A percentile compares a stretch with the other conserved stretches of the same genome.
These are phyloP conservation scores for Pteruthius melanotis DNA, from an alignment of 2,113 vertebrate genomes.

Conservation along the genomic window DNA sequence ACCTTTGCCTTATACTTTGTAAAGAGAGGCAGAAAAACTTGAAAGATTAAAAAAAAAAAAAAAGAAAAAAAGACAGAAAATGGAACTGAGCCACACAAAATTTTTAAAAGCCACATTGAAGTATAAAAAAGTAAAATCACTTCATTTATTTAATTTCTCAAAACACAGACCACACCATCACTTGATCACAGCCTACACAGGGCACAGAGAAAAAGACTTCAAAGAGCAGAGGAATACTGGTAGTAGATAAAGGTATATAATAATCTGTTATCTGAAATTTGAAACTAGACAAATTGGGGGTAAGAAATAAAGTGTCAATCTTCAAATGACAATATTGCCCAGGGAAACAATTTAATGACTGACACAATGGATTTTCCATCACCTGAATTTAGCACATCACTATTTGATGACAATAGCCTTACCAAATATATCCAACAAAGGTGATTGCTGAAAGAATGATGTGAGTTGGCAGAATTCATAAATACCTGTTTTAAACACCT, in stretches of 20 bases:
- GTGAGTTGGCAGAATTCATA: background rate
- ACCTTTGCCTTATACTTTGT: background rate
- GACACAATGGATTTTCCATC: slow-evolving; percentile 20
- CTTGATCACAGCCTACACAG: background rate
- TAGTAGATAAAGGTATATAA: background rate
- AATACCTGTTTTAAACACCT: background rate
- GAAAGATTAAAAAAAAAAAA: background rate
- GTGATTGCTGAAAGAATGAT: background rate
- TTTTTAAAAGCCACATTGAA: background rate
- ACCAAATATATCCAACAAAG: background rate
- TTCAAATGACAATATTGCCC: background rate
- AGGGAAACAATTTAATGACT: background rate
- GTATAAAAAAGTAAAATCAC: background rate
- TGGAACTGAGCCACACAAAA: background rate
- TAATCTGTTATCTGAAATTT: background rate
- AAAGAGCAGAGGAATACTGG: background rate
- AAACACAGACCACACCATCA: background rate
- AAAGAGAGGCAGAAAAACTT: background rate
- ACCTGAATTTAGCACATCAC: background rate
- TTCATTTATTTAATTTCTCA: background rate
- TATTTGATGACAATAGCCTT: background rate
- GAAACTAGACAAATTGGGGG: background rate
- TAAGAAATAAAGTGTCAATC: background rate
- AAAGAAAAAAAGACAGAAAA: background rate
- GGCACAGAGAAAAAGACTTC: background rate